Evolutionary conservation across 2,797 vertebrate species (phyloP).

Genomic region (Labroides dimidiatus): DNA sequence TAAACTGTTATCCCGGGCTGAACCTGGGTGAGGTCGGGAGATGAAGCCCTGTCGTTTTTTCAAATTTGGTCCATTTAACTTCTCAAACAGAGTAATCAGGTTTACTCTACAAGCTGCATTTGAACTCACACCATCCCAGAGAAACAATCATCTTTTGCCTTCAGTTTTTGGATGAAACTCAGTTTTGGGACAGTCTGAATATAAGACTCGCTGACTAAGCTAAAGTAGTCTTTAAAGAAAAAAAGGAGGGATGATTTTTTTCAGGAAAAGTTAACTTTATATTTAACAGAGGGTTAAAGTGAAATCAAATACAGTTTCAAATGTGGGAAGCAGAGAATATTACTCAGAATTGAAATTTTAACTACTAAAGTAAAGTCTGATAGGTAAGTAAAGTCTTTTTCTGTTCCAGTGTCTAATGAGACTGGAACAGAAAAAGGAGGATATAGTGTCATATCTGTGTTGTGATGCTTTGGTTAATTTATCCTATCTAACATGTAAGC

Average conservation of each 20-base stretch:
- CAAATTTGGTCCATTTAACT: conserved; percentile 93
- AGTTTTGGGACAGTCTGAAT: conserved; percentile 10
- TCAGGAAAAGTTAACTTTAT: no score
- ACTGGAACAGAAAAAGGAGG: not conserved
- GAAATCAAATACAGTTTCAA: no score
- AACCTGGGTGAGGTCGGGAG: conserved; percentile 88
- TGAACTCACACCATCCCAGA: conserved; percentile 83
- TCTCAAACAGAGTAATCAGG: conserved; percentile 86
- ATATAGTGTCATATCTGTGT: conserved; percentile 6
- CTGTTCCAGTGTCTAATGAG: not conserved
- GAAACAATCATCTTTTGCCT: conserved; percentile 2
- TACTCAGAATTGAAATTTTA: not conserved
- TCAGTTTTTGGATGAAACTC: conserved; percentile 16
- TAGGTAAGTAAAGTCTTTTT: no score
- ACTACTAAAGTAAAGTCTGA: not conserved
- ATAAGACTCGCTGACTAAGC: conserved; percentile 3
- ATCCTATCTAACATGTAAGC: conserved; percentile 19
- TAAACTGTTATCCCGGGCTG: conserved; percentile 84
- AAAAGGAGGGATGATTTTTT: no score
- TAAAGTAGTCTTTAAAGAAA: no score
- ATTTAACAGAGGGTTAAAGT: no score
- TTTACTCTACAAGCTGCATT: conserved; percentile 87
- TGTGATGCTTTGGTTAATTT: conserved; percentile 28
- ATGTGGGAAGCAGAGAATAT: not conserved
- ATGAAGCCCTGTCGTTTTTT: conserved; percentile 80